phyloP scores from a whole-genome alignment of 2,888 invertebrate species.

The Drosophila percnosoma region DNA sequence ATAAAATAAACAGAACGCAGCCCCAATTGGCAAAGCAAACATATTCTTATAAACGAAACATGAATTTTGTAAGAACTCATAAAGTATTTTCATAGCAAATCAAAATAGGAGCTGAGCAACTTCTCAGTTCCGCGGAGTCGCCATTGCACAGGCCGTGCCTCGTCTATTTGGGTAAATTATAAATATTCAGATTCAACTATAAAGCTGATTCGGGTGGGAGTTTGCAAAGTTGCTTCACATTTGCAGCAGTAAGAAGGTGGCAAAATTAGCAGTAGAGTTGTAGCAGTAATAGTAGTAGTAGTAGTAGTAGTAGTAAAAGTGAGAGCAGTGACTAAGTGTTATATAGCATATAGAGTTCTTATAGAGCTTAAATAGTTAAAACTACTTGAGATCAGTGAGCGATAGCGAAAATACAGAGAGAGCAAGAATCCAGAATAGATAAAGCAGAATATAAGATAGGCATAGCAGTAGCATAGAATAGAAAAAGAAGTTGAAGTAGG shows the following conservation, averaged over 20 bases:
- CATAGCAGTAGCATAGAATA: constrained; percentile 23
- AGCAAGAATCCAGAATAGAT: not conserved
- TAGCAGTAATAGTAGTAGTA: not conserved
- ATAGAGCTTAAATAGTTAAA: constrained; percentile 41
- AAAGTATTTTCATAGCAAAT: constrained; percentile 2
- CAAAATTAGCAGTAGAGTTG: constrained; percentile 46
- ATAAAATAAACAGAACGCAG: constrained; percentile 17
- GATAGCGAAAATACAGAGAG: constrained; percentile 8
- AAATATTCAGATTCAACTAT: constrained; percentile 29
- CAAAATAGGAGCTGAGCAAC: constrained; percentile 5
- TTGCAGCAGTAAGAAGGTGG: constrained; percentile 34
- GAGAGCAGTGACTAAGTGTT: constrained; percentile 38
- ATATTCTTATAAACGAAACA: constrained; percentile 17
- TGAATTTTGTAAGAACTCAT: constrained; percentile 31
- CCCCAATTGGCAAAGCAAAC: constrained; percentile 36
- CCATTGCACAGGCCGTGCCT: constrained; percentile 12
- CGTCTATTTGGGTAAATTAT: constrained; percentile 37
- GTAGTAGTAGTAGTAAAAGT: constrained; percentile 19
- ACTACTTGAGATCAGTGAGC: constrained; percentile 35
- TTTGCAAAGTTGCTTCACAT: constrained; percentile 17
- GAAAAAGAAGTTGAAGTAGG: constrained; percentile 3
- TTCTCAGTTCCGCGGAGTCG: constrained; percentile 1
- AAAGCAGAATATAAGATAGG: constrained; percentile 28
- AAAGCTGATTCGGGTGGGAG: constrained; percentile 30
- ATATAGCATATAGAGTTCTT: constrained; percentile 24